phyloP scores from a whole-genome alignment of 2,888 invertebrate species.

The Dyspetes luteomarginatus region DNA sequence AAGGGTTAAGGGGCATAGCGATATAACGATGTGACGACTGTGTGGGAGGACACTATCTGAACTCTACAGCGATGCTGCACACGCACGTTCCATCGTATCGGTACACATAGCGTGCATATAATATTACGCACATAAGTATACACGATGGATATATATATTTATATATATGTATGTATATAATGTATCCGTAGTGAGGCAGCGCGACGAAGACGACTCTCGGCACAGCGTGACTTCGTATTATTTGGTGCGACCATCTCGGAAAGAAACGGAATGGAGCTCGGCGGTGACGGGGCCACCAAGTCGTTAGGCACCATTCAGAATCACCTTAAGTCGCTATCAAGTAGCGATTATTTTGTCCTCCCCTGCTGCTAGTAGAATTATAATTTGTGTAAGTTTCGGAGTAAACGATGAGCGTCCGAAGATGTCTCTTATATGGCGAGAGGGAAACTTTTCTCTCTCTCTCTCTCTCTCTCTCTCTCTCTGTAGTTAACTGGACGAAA shows the following conservation, averaged over 20 bases:
- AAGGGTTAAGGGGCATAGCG: slow-evolving; percentile 78
- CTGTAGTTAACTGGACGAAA: slow-evolving; percentile 46
- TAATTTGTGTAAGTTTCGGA: slow-evolving; percentile 62
- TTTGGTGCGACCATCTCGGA: slow-evolving; percentile 76
- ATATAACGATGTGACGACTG: slow-evolving; percentile 79
- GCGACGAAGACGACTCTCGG: slow-evolving; percentile 63
- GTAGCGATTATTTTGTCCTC: slow-evolving; percentile 80
- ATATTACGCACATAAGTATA: too few relatives aligned
- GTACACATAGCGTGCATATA: slow-evolving; percentile 6
- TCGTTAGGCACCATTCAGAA: slow-evolving; percentile 82
- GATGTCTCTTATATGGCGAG: not conserved
- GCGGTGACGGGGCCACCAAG: slow-evolving; percentile 80
- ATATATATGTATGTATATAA: not conserved
- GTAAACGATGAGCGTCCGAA: slow-evolving; percentile 16
- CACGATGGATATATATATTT: not conserved
- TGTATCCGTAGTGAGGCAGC: slow-evolving; percentile 1
- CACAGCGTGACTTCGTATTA: slow-evolving; percentile 82
- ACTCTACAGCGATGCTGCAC: slow-evolving; percentile 63
- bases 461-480: slow-evolving; percentile 15
- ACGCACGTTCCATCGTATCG: slow-evolving; percentile 25
- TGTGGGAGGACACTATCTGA: slow-evolving; percentile 82
- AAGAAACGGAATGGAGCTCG: slow-evolving; percentile 68
- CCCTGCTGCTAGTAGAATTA: slow-evolving; percentile 60
- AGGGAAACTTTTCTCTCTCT: slow-evolving; percentile 5
- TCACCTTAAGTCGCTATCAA: slow-evolving; percentile 82